phyloP scores from a whole-genome alignment of 2,888 invertebrate species.

The Sinotaia quadrata region DNA sequence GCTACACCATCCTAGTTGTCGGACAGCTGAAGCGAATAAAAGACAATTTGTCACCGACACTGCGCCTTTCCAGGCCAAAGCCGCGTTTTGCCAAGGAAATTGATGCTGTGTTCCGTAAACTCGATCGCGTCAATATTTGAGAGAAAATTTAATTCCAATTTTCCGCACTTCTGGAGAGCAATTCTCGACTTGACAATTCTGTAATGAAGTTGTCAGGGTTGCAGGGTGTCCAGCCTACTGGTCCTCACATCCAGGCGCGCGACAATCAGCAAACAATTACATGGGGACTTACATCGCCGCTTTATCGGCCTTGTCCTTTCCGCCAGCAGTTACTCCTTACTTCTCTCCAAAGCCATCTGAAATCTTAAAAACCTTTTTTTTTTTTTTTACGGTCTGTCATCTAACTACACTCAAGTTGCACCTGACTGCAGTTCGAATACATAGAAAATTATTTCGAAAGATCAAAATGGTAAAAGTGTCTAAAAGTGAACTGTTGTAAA shows the following conservation, averaged over 20 bases:
- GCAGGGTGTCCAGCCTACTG: slow-evolving; percentile 21
- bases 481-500: too few relatives aligned
- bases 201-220: slow-evolving; percentile 45
- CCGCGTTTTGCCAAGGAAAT: slow-evolving; percentile 19
- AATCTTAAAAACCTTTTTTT: background rate
- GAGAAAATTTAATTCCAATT: slow-evolving; percentile 49
- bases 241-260: background rate
- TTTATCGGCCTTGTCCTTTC: background rate
- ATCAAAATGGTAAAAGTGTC: too few relatives aligned
- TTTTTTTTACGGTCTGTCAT: background rate
- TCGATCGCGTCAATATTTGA: slow-evolving; percentile 42
- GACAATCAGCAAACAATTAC: slow-evolving; percentile 18
- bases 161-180: slow-evolving; percentile 45
- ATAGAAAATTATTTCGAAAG: too few relatives aligned
- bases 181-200: slow-evolving; percentile 46
- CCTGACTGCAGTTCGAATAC: too few relatives aligned
- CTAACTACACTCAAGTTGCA: background rate
- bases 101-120: slow-evolving; percentile 28
- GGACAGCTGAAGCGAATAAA: slow-evolving; percentile 23
- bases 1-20: background rate
- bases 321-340: background rate
- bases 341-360: background rate
- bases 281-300: slow-evolving; percentile 20
- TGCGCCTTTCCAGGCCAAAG: slow-evolving; percentile 20
- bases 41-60: slow-evolving; percentile 29